Base-by-base conservation (phyloP, 2,888 invertebrate species). In the Dicyrtomina minuta region DNA sequence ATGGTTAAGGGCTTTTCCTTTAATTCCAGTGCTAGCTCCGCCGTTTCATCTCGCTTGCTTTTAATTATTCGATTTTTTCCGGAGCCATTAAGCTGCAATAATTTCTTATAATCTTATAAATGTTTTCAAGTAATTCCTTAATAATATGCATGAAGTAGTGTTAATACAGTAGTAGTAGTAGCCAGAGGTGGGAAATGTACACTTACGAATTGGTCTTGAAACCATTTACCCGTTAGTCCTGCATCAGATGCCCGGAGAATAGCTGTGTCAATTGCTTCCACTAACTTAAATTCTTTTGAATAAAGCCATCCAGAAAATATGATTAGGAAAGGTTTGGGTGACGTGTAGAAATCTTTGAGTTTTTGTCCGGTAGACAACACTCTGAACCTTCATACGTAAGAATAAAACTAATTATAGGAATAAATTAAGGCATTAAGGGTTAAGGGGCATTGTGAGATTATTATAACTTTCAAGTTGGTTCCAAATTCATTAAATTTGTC, bases 261-360 rank as follows among this genome's bases (percentile, higher is more conserved):
- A 3, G 62, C 62, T 12, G 49, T 26, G 27, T 56, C 49, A 1
- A 71, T 17, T 13, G 70, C 62, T 20, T 67, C 67, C 8, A 51
- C 60, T 2, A 66, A 44, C 55, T 51, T 51, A n/a, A 49, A 46
- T 41, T 70, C 56, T 55, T 49, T 43, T 17, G 49, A 49, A 13
- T 56, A 61, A 1, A 71, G 17, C 70, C 70, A 71, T 13, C 67
- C 53, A 20, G 58, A 26, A 41, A 71, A 71, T 39, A 67, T 41
- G 3, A 41, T 43, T 13, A 71, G 44, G 5, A 68, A 51, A 4
- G 70, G 64, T 17, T 58, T 56, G 1, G 59, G 22, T 5, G 67
- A 62, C n/a, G 53, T 24, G 33, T 67, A 53, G 10, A 64, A 67
- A 15, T 58, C 17, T 1, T 15, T 13, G 20, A 24, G 27, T 15